A percentile compares a stretch with the other conserved stretches of the same genome.
Conservation (phyloP, 2,797 vertebrate genomes). For the Columba guinea region DNA sequence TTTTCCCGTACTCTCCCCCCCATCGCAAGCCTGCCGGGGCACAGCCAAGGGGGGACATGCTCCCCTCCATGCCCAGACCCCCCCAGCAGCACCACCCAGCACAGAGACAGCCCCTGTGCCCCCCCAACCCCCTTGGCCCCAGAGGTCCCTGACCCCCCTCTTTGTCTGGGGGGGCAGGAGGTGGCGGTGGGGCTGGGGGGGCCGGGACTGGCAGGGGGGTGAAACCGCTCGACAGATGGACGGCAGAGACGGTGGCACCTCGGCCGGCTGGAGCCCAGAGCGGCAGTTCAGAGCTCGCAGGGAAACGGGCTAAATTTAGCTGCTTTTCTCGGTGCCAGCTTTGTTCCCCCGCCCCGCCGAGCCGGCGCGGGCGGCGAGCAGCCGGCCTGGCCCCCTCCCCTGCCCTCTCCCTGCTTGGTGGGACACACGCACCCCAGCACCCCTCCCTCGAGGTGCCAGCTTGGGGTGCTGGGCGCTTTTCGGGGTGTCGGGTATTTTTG, state of each 20-base stretch:
- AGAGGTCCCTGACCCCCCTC: not conserved
- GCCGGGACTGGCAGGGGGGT: not conserved
- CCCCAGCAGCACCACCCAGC: accelerated
- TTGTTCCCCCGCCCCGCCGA: slow-evolving; percentile 76
- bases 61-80: not conserved
- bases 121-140: not conserved
- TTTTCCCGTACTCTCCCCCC: not conserved
- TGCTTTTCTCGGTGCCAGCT: slow-evolving; percentile 79
- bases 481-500: accelerated
- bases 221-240: slow-evolving; percentile 77
- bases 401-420: not conserved
- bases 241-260: slow-evolving; percentile 76
- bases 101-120: accelerated
- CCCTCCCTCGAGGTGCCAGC: not conserved
- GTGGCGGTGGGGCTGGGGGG: not conserved
- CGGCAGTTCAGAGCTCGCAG: slow-evolving; percentile 73
- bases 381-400: slow-evolving; percentile 7
- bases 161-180: not conserved
- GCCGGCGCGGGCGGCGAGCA: not conserved
- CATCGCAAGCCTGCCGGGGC: not conserved
- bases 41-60: accelerated
- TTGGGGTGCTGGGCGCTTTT: not conserved
- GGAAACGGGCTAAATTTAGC: slow-evolving; percentile 83
- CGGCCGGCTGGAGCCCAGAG: slow-evolving; percentile 76
- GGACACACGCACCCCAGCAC: not conserved